Conservation (phyloP, 2,113 vertebrate species). For the Leiothrix lutea region DNA sequence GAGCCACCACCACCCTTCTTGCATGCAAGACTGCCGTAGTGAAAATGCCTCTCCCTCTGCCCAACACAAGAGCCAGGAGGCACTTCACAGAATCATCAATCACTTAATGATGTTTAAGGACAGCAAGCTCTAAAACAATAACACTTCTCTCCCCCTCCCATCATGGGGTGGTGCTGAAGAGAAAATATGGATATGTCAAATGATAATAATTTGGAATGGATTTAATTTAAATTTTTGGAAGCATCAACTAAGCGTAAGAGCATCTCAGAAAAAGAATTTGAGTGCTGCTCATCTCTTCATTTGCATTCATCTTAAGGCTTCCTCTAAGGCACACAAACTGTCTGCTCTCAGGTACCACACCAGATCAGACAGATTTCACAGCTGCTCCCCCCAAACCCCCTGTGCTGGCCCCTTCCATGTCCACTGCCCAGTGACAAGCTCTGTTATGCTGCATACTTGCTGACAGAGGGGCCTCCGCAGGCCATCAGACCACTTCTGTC, state of each 20-base stretch:
- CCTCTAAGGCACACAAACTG: neutral
- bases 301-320: neutral
- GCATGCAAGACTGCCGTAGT: fast-evolving
- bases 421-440: fast-evolving
- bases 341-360: neutral
- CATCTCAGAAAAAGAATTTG: neutral
- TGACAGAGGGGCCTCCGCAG: fast-evolving
- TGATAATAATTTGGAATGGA: neutral
- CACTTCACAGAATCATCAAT: neutral
- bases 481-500: neutral
- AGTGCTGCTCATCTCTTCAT: neutral
- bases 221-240: neutral
- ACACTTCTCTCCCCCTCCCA: neutral
- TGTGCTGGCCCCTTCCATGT: neutral
- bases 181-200: neutral
- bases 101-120: neutral
- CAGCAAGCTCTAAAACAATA: neutral
- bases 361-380: neutral
- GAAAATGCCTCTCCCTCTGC: neutral
- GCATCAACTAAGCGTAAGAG: neutral
- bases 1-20: neutral
- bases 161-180: neutral
- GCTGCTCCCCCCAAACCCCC: neutral
- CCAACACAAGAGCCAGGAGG: neutral
- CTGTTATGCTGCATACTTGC: neutral